Evolutionary conservation across 2,888 invertebrate species (phyloP).

Genomic region (Hypselothyrea guttata): DNA sequence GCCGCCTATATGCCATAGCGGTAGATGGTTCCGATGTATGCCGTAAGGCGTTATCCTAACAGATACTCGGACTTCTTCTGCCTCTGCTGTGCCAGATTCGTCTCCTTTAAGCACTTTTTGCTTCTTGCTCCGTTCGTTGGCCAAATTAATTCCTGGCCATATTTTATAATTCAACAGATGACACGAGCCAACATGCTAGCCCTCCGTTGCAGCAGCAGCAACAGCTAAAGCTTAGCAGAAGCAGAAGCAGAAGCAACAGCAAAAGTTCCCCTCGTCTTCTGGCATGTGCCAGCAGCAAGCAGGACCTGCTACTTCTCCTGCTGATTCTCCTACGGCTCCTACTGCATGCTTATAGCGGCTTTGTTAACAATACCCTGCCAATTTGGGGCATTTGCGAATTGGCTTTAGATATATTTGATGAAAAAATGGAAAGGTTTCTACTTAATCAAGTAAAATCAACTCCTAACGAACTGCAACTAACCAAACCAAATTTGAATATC

Average conservation of each 20-base stretch:
- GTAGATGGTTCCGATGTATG: conserved; percentile 54
- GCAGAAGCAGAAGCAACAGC: conserved; percentile 16
- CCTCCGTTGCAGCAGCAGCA: conserved; percentile 7
- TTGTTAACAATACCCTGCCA: conserved; percentile 2
- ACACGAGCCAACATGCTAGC: conserved; percentile 68
- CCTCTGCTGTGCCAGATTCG: conserved; percentile 73
- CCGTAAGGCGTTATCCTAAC: conserved; percentile 62
- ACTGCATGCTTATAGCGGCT: conserved; percentile 19
- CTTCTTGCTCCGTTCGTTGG: conserved; percentile 42
- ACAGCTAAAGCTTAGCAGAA: background rate
- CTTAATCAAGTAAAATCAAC: no score
- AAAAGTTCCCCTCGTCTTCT: conserved; percentile 60
- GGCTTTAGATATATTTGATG: no score
- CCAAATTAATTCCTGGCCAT: conserved; percentile 78
- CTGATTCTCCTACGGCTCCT: background rate
- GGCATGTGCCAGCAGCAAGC: conserved; percentile 64
- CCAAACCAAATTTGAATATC: no score
- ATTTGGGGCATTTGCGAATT: background rate
- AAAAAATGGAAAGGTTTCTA: no score
- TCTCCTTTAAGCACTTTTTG: conserved; percentile 16
- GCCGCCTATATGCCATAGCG: conserved; percentile 55
- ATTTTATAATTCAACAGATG: conserved; percentile 79
- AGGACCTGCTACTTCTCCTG: conserved; percentile 22
- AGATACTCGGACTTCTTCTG: conserved; percentile 28
- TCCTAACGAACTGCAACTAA: no score